These are phyloP conservation scores for Rhinogobius similis DNA, from an alignment of 2,113 vertebrate genomes.

Conservation along the genomic window DNA sequence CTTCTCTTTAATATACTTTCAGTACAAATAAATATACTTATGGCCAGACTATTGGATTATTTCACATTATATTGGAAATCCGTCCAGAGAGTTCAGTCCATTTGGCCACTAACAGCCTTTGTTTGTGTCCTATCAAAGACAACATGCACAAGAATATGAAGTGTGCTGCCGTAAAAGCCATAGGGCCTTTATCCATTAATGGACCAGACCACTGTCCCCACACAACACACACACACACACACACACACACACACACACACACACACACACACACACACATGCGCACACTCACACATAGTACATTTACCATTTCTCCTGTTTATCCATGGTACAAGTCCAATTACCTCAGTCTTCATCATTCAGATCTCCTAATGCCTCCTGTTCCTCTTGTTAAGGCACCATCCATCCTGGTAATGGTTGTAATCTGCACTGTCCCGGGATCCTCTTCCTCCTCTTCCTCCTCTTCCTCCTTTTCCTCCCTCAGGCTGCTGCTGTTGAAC, in stretches of 20 bases:
- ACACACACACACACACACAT: constrained; percentile 29
- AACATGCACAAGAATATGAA: constrained; percentile 4
- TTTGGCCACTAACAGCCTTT: constrained; percentile 51
- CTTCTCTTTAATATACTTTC: constrained; percentile 45
- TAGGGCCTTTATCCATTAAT: constrained; percentile 55
- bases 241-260: constrained; percentile 27
- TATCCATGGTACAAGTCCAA: constrained; percentile 8
- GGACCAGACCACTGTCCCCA: constrained; percentile 55
- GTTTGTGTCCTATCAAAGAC: constrained; percentile 40
- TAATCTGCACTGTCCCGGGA: constrained; percentile 16
- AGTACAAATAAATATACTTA: constrained; percentile 56
- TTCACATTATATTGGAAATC: constrained; percentile 39
- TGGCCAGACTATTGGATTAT: constrained; percentile 53
- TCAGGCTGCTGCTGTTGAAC: constrained; percentile 1
- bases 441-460: constrained; percentile 1
- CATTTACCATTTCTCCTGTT: background rate
- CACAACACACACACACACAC: constrained; percentile 23
- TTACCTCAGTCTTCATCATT: constrained; percentile 10
- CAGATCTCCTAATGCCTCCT: constrained; percentile 24
- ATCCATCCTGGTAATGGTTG: constrained; percentile 24
- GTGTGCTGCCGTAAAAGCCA: constrained; percentile 46
- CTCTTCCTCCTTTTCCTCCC: constrained; percentile 11
- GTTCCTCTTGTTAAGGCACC: constrained; percentile 12
- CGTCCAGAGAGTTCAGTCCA: constrained; percentile 43
- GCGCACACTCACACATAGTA: constrained; percentile 25